Evolutionary conservation across 1,140 invertebrate genomes (phyloP).

Genomic region (Drosophila gunungcola): DNA sequence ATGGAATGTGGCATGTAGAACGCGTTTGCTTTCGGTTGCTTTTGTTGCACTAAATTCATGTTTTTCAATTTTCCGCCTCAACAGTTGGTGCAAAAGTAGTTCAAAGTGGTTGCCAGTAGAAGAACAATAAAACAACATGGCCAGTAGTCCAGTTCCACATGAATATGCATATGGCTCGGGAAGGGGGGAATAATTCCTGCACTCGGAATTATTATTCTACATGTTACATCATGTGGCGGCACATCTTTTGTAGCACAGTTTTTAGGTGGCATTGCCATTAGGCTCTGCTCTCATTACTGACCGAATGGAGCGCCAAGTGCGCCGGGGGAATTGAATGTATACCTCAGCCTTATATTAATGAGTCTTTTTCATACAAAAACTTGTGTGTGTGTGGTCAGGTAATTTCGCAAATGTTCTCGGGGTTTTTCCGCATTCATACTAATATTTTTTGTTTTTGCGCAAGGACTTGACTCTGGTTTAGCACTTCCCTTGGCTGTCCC

Average conservation of each 20-base stretch:
- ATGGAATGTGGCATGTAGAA: conserved; percentile 17
- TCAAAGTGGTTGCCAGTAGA: conserved; percentile 49
- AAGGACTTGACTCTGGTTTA: conserved; percentile 69
- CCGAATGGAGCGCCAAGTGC: conserved; percentile 29
- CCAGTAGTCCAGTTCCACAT: conserved; percentile 33
- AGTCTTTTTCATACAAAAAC: neutral
- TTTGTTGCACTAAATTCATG: conserved; percentile 48
- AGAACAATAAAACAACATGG: conserved; percentile 52
- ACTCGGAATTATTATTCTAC: conserved; percentile 23
- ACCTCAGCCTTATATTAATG: conserved; percentile 33
- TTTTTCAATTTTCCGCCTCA: conserved; percentile 81
- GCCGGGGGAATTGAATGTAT: conserved; percentile 48
- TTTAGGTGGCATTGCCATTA: conserved; percentile 34
- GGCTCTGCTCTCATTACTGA: conserved; percentile 43
- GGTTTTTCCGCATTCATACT: conserved; percentile 16
- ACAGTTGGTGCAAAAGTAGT: conserved; percentile 57
- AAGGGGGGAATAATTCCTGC: neutral
- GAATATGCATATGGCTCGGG: conserved; percentile 55
- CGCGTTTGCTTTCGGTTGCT: conserved; percentile 17
- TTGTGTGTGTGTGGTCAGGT: conserved; percentile 53
- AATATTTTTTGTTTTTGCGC: conserved; percentile 35
- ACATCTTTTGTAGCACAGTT: conserved; percentile 41
- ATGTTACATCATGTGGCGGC: conserved; percentile 19
- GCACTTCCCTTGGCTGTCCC: conserved; percentile 59
- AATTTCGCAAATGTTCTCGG: conserved; percentile 70